phyloP scores from a whole-genome alignment of 2,797 vertebrate genomes.

The Neosalanx taihuensis region DNA sequence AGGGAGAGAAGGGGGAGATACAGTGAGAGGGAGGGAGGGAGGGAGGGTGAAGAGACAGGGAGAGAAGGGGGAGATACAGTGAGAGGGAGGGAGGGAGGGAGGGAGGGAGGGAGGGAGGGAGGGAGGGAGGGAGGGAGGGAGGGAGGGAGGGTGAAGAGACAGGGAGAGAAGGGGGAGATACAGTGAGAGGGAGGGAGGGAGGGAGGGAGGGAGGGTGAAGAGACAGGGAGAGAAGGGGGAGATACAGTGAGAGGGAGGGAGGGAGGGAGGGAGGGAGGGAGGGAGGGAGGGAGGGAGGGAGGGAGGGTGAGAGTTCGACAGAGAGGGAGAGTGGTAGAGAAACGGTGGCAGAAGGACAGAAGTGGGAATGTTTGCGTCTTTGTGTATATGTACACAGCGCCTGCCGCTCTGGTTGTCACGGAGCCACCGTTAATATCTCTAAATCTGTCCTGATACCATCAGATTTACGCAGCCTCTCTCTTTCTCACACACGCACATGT shows the following conservation, averaged over 20 bases:
- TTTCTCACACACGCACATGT: too few species aligned
- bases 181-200: too few species aligned
- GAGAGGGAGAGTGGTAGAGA: neutral
- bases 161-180: neutral
- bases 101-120: too few species aligned
- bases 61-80: neutral
- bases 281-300: neutral
- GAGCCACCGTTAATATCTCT: constrained; percentile 31
- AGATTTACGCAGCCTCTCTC: constrained; percentile 33
- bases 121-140: neutral
- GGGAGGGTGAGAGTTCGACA: constrained; percentile 7
- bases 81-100: neutral
- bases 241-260: neutral
- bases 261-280: too few species aligned
- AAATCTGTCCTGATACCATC: constrained; percentile 37
- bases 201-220: too few species aligned
- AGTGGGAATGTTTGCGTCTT: constrained; percentile 11
- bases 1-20: neutral
- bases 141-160: neutral
- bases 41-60: too few species aligned
- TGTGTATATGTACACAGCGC: neutral
- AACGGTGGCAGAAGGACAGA: neutral
- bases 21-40: neutral
- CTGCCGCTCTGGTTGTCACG: constrained; percentile 6
- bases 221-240: too few species aligned